Conservation (phyloP, 1,140 invertebrate genomes). For the Drosophila seguyi region DNA sequence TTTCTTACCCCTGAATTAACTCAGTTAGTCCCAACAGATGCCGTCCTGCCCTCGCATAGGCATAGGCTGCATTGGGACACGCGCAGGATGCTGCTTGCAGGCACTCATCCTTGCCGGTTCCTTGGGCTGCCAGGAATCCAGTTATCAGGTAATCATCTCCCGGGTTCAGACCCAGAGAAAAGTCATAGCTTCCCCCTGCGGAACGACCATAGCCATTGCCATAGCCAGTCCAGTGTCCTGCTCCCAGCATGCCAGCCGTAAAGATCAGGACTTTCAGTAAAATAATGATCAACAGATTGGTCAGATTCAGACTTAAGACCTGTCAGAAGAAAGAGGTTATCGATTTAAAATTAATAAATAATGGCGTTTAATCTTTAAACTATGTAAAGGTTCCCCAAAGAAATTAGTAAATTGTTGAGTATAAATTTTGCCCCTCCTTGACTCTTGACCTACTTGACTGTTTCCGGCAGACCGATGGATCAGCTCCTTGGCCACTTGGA, state of each 20-base stretch:
- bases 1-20: conserved; percentile 88
- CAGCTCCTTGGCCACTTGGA: conserved; percentile 89
- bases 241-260: conserved; percentile 91
- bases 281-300: conserved; percentile 91
- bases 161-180: conserved; percentile 87
- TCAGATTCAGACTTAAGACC: conserved; percentile 93
- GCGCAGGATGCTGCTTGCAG: conserved; percentile 91
- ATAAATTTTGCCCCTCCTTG: too few species aligned
- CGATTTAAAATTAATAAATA: too few species aligned
- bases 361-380: too few species aligned
- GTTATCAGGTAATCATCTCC: conserved; percentile 89
- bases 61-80: conserved; percentile 89
- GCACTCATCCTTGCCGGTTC: conserved; percentile 89
- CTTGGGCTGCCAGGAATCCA: conserved; percentile 89
- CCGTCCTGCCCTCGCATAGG: conserved; percentile 91
- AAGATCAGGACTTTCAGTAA: conserved; percentile 93
- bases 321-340: neutral
- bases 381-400: too few species aligned
- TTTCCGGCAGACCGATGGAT: conserved; percentile 88
- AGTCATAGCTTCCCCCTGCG: conserved; percentile 79
- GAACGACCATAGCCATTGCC: conserved; percentile 85
- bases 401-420: too few species aligned
- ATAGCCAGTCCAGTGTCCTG: conserved; percentile 87
- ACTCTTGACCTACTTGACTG: conserved; percentile 88
- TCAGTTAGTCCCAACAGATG: conserved; percentile 90